phyloP scores from a whole-genome alignment of 2,797 vertebrate species.

The Aphelocoma californica region DNA sequence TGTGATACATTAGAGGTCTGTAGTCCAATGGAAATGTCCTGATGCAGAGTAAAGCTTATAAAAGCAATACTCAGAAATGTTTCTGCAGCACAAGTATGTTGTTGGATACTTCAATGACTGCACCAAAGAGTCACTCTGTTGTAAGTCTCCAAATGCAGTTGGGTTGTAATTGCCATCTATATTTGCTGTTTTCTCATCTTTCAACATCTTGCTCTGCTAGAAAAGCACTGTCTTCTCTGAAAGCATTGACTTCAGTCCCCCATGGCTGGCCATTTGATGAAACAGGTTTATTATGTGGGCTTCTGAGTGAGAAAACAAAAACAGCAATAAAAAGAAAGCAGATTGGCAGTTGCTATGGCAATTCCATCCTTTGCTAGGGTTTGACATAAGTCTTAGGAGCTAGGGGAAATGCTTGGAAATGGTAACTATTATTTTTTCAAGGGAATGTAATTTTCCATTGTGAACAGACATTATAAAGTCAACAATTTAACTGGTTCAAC shows the following conservation, averaged over 20 bases:
- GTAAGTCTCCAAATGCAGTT: background rate
- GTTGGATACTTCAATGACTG: background rate
- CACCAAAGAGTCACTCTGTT: background rate
- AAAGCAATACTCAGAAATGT: background rate
- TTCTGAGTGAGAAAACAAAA: slow-evolving; percentile 39
- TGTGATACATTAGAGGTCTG: background rate
- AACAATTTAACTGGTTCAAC: slow-evolving; percentile 11
- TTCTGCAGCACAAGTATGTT: background rate
- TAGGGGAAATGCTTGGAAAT: slow-evolving; percentile 44
- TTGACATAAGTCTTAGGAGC: slow-evolving; percentile 13
- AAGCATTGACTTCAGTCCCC: background rate
- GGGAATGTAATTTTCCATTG: slow-evolving; percentile 39
- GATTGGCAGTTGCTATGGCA: slow-evolving; percentile 64
- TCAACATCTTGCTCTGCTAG: background rate
- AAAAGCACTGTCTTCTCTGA: background rate
- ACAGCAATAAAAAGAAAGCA: slow-evolving; percentile 21
- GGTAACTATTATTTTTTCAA: slow-evolving; percentile 36
- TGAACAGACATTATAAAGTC: slow-evolving; percentile 21
- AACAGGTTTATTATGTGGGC: background rate
- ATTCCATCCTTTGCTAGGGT: slow-evolving; percentile 40
- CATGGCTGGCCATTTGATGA: background rate
- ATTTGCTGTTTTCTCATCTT: background rate
- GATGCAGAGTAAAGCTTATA: background rate
- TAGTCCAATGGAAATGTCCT: background rate
- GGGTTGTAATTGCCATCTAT: background rate